Evolutionary conservation across 2,113 vertebrate genomes (phyloP), one percentile per base, ranked within the genome.

Genomic region (Camelus dromedarius): DNA sequence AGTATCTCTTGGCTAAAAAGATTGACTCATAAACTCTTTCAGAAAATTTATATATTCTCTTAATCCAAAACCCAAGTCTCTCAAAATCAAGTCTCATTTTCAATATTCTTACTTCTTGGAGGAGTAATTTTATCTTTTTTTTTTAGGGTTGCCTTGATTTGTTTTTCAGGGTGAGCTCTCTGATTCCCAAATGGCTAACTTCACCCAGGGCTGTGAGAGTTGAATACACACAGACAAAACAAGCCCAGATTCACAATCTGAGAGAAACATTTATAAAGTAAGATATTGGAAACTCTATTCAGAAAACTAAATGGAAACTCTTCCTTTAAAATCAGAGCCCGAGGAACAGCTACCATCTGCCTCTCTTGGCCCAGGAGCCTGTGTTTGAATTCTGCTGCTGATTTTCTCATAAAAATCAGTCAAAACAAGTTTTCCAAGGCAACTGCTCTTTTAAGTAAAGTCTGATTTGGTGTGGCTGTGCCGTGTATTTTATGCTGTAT

Each of bases 301-400:
- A 95, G 50, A 86, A 95, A 95, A 96, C 89, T 48, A 94, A 87
- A 76, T 50, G 35, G 86, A 82, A 96, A 38, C 26, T 69, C 83
- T 93, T 76, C 52, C 32, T 30, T 89, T 38, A n/a, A 80, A 96
- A 30, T n/a, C 70, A 20, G 30, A 80, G 69, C 26, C 64, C 54
- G 48, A 91, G 84, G 52, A 98, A 66, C 54, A 93, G 79, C 56
- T 62, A 76, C 98, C 97, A 98, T 97, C 98, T 98, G 97, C 93
- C 72, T 94, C 54, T 97, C 56, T 97, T 98, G 97, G 97, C 96
- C 92, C 28, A 3, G 62, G 62, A 97, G 50, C 46, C 42, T 46
- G 80, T 98, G 90, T 96, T 95, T 95, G 92, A 97, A 88, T 96
- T n/a, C 66, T 84, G 69, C 62, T 80, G 52, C 56, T 15, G 62